Conservation (phyloP, 2,797 vertebrate species). For the Falco columbarius region DNA sequence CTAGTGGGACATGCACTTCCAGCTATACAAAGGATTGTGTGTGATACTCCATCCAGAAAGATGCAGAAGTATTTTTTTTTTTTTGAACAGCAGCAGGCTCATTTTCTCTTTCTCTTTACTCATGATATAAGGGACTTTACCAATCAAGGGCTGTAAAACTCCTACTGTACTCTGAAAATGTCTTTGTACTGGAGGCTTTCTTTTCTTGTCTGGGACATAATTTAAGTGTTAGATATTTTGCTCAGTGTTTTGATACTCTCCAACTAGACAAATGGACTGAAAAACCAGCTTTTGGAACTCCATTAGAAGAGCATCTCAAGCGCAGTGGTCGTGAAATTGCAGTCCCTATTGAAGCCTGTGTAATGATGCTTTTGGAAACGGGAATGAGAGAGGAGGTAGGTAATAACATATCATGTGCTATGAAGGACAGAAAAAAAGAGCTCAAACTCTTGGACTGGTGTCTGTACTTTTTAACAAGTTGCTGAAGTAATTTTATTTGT, state of each 20-base stretch:
- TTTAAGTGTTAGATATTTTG: not conserved
- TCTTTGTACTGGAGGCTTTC: not conserved
- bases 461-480: not conserved
- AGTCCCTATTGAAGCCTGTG: constrained; percentile 92
- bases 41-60: not conserved
- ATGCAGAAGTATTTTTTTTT: not conserved
- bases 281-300: constrained; percentile 95
- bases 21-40: not conserved
- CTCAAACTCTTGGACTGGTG: fast-evolving
- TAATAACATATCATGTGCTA: fast-evolving
- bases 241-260: constrained; percentile 59
- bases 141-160: not conserved
- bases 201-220: not conserved
- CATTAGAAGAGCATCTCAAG: constrained; percentile 94
- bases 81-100: not conserved
- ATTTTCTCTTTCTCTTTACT: constrained; percentile 4
- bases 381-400: constrained; percentile 98
- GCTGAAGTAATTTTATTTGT: not conserved
- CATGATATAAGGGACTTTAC: not conserved
- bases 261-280: constrained; percentile 94
- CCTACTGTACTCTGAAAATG: not conserved
- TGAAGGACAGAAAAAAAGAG: not conserved
- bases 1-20: fast-evolving
- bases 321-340: constrained; percentile 93
- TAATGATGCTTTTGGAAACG: constrained; percentile 97